Conservation (phyloP, 2,113 vertebrate species). For the Thryonomys swinderianus region DNA sequence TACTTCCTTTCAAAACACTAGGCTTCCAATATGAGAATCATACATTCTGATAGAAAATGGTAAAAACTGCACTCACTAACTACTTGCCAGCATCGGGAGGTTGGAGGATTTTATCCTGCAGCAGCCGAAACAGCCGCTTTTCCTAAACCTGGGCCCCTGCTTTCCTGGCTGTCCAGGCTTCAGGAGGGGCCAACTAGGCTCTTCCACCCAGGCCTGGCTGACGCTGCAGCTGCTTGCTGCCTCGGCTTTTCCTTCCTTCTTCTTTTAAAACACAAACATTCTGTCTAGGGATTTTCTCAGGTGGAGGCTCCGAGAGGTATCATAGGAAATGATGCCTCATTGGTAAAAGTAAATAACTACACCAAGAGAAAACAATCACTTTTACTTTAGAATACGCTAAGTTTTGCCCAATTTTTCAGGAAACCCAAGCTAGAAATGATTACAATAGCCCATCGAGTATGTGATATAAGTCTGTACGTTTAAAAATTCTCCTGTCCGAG, state of each 20-base stretch:
- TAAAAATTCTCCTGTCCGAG: not conserved
- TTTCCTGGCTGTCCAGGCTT: not conserved
- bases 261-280: constrained; percentile 27
- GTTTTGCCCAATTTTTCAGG: not conserved
- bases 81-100: not conserved
- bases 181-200: not conserved
- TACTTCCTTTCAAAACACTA: constrained; percentile 19
- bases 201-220: not conserved
- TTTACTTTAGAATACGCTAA: constrained; percentile 14
- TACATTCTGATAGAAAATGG: constrained; percentile 17
- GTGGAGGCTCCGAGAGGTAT: not conserved
- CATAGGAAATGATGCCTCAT: not conserved
- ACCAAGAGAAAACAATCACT: not conserved
- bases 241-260: not conserved
- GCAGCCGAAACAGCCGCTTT: not conserved
- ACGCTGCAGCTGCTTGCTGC: not conserved
- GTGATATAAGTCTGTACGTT: not conserved
- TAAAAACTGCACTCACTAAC: not conserved
- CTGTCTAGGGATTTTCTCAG: not conserved
- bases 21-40: not conserved
- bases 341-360: not conserved
- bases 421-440: not conserved
- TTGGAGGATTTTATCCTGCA: not conserved
- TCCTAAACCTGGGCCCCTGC: not conserved
- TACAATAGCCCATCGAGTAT: not conserved